These are phyloP conservation scores for Chelmon rostratus DNA, from an alignment of 2,797 vertebrate species.

Conservation along the genomic window DNA sequence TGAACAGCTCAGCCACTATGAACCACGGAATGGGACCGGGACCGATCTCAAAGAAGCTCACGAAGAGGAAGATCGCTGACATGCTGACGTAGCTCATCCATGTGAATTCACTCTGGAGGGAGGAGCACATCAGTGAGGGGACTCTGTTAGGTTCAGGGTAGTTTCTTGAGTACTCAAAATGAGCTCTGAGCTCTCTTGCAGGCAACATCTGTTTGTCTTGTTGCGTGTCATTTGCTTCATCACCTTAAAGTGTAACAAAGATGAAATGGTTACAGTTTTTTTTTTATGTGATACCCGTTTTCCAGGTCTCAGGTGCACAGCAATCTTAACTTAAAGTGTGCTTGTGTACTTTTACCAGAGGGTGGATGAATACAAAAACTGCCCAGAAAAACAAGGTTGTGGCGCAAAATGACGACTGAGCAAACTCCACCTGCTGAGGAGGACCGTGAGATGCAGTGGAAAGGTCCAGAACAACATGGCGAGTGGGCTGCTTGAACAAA, in stretches of 20 bases:
- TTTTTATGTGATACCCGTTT: not conserved
- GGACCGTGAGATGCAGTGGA: too few relatives aligned
- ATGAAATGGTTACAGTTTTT: too few relatives aligned
- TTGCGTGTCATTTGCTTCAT: not conserved
- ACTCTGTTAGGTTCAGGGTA: not conserved
- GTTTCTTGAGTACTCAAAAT: not conserved
- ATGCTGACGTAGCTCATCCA: constrained; percentile 98
- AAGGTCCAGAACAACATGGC: too few relatives aligned
- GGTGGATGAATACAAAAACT: too few relatives aligned
- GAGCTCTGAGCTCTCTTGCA: not conserved
- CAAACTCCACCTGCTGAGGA: too few relatives aligned
- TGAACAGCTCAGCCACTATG: constrained; percentile 98
- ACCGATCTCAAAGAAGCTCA: constrained; percentile 97
- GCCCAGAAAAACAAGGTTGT: not conserved
- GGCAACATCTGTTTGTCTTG: not conserved
- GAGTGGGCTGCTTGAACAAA: constrained; percentile 63
- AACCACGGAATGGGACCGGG: constrained; percentile 99
- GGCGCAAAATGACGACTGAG: too few relatives aligned
- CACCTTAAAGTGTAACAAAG: not conserved
- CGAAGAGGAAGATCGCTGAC: constrained; percentile 94
- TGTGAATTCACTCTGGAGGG: constrained; percentile 81
- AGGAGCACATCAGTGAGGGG: constrained; percentile 4
- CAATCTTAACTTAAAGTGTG: not conserved
- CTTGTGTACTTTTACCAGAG: too few relatives aligned
- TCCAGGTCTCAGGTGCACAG: not conserved